phyloP scores from a whole-genome alignment of 1,140 invertebrate genomes.

The Bacillus rossius region DNA sequence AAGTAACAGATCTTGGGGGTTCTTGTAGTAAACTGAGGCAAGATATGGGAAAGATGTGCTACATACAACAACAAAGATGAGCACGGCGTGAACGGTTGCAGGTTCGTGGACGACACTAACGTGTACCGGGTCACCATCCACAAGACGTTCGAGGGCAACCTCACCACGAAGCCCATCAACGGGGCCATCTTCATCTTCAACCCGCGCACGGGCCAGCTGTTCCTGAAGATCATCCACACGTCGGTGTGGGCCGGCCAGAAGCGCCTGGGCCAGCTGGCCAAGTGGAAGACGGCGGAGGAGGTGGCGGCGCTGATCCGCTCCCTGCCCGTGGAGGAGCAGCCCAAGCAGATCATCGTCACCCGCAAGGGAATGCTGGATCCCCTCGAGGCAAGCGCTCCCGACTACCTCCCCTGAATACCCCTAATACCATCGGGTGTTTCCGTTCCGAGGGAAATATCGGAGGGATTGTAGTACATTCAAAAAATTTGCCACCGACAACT shows the following conservation, averaged over 20 bases:
- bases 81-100: conserved; percentile 24
- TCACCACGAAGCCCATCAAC: conserved; percentile 99
- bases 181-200: conserved; percentile 99
- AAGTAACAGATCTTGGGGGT: too few species aligned
- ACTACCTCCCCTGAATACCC: neutral
- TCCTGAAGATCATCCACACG: conserved; percentile 99
- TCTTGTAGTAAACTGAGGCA: too few species aligned
- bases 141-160: conserved; percentile 99
- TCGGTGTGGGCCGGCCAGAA: conserved; percentile 99
- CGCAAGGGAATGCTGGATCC: conserved; percentile 99
- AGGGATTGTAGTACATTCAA: too few species aligned
- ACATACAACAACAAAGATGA: neutral
- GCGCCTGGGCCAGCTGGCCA: conserved; percentile 89
- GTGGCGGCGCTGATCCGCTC: conserved; percentile 98
- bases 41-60: too few species aligned
- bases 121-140: conserved; percentile 99
- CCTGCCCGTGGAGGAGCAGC: conserved; percentile 98
- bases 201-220: conserved; percentile 97
- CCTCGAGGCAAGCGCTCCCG: conserved; percentile 60
- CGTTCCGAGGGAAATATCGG: too few species aligned
- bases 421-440: too few species aligned
- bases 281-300: conserved; percentile 99
- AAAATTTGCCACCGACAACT: too few species aligned
- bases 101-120: conserved; percentile 98
- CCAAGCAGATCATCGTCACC: conserved; percentile 99